Evolutionary conservation across 2,797 vertebrate species (phyloP), one percentile per base, ranked within the genome.

Genomic region (Gallinago stenura): DNA sequence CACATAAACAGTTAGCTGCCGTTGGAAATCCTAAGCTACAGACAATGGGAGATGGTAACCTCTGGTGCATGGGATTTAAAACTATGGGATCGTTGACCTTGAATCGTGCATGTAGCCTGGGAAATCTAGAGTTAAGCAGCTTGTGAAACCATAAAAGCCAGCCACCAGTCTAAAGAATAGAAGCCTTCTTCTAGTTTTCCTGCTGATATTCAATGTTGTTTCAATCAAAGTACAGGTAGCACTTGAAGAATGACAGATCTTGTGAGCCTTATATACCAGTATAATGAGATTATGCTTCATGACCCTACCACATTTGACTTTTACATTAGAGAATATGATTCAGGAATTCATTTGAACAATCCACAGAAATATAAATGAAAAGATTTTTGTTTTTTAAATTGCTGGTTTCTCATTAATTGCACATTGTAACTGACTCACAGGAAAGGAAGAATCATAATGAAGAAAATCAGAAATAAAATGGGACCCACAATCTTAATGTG

Each of bases 361-460:
- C 53, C 90, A 89, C 51, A 83, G 89, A 95, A 90, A 84, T 62
- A 87, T 26, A 93, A 90, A 93, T 75, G 64, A 57, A 85, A 81
- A 89, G 13, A 51, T 72, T 87, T 71, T 80, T 83, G 85, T 81
- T 91, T 87, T 58, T 26, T 26, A 73, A 73, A 92, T 77, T 64
- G 79, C 93, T 94, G 73, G 54, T 97, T 97, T 95, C 89, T 87
- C 83, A 81, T 96, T 96, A 97, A 97, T 97, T 97, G 91, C 43
- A 78, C 33, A 28, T 89, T 68, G 89, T 93, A 95, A 89, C 39
- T 69, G 82, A 82, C 91, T 89, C 95, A 95, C 24, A 46, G 25
- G 76, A 95, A 93, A 93, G n/a, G 60, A 80, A 93, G 78, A 87
- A 83, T 94, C 62, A 92, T 92, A 90, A 97, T 88, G 90, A 96